These are phyloP conservation scores for Macrosoma leucophasiata DNA, from an alignment of 2,888 invertebrate genomes.

Conservation along the genomic window DNA sequence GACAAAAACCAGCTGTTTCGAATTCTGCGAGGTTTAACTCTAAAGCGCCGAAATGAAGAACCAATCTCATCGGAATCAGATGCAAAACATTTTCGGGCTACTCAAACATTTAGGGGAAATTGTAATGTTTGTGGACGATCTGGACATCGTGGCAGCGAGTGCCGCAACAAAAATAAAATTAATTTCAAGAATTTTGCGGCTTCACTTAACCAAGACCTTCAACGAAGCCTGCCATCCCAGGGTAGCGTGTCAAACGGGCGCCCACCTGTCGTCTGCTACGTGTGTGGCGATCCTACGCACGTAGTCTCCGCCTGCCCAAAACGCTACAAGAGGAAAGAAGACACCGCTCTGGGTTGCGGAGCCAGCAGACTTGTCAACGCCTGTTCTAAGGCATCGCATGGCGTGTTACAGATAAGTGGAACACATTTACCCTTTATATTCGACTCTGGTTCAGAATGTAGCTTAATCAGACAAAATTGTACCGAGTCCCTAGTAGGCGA, in stretches of 20 bases:
- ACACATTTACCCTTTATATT: too few relatives aligned
- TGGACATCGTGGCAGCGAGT: slow-evolving; percentile 20
- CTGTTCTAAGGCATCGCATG: too few relatives aligned
- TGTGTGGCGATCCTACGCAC: slow-evolving; percentile 17
- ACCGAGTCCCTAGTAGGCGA: too few relatives aligned
- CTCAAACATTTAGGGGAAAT: slow-evolving; percentile 11
- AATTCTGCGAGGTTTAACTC: slow-evolving; percentile 14
- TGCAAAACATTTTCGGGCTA: slow-evolving; percentile 3
- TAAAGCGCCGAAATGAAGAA: slow-evolving; percentile 14
- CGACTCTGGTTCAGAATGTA: too few relatives aligned
- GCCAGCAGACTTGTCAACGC: too few relatives aligned
- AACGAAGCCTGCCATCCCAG: neutral
- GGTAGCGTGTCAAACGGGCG: neutral
- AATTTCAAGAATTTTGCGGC: neutral
- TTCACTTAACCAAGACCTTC: neutral
- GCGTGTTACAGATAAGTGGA: too few relatives aligned
- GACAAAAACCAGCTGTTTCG: slow-evolving; percentile 24
- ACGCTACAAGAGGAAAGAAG: too few relatives aligned
- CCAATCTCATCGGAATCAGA: slow-evolving; percentile 3
- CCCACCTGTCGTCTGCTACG: slow-evolving; percentile 10
- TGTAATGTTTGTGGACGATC: slow-evolving; percentile 20
- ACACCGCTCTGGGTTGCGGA: too few relatives aligned
- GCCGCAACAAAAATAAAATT: slow-evolving; percentile 10
- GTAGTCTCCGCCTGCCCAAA: slow-evolving; percentile 12
- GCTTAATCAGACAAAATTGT: too few relatives aligned